Conservation (phyloP, 2,113 vertebrate species). For the Petrocephalus zakoni region DNA sequence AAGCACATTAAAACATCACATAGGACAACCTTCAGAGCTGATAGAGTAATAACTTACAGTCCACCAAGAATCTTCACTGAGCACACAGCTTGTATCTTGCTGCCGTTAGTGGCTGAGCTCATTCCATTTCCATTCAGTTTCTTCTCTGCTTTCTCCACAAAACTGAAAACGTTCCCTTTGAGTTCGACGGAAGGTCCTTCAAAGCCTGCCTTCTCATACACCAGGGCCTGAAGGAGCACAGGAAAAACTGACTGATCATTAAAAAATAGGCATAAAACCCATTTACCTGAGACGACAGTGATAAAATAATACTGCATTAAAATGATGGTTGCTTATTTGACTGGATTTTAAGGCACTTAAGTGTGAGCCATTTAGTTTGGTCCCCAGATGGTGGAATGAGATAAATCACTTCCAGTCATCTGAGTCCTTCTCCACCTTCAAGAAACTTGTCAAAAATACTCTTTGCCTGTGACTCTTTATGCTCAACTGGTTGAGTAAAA, state of each 20-base stretch:
- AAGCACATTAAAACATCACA: neutral
- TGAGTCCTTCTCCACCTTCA: too few relatives aligned
- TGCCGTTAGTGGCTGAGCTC: slow-evolving; percentile 24
- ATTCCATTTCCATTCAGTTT: slow-evolving; percentile 11
- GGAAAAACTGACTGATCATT: neutral
- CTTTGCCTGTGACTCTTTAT: neutral
- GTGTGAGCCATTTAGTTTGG: too few relatives aligned
- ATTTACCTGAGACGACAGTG: neutral
- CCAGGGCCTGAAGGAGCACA: slow-evolving; percentile 57
- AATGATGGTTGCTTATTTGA: neutral
- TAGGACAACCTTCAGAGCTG: neutral
- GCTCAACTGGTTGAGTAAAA: neutral
- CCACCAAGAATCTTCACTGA: slow-evolving; percentile 83
- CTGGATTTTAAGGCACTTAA: neutral
- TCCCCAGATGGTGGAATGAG: too few relatives aligned
- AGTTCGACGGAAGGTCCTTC: slow-evolving; percentile 72
- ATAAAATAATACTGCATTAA: neutral
- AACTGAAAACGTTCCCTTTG: slow-evolving; percentile 66
- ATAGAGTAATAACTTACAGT: slow-evolving; percentile 69
- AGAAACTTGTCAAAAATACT: neutral
- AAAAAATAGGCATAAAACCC: neutral
- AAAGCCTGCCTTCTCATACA: slow-evolving; percentile 82
- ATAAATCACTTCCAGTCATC: too few relatives aligned
- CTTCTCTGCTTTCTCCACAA: slow-evolving; percentile 40
- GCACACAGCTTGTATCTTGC: slow-evolving; percentile 53